A percentile compares a stretch with the other conserved stretches of the same genome.
phyloP scores from a whole-genome alignment of 2,797 vertebrate genomes.

The Micrastur ruficollis region DNA sequence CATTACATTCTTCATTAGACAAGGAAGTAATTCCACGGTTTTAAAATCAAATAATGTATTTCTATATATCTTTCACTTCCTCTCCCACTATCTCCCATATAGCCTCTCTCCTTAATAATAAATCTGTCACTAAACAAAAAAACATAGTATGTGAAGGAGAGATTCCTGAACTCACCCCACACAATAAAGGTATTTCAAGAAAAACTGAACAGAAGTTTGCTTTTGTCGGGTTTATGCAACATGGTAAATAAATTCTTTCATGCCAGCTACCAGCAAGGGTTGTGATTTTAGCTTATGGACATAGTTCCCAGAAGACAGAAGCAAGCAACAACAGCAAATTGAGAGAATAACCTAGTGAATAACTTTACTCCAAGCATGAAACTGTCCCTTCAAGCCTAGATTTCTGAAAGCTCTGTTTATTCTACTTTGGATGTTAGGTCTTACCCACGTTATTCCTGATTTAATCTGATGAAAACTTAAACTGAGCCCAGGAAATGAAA shows the following conservation, averaged over 20 bases:
- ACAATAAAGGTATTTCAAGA: not conserved
- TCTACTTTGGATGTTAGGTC: not conserved
- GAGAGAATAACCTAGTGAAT: not conserved
- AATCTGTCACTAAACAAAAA: slow-evolving; percentile 14
- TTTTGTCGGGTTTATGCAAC: not conserved
- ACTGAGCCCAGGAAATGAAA: not conserved
- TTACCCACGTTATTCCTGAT: not conserved
- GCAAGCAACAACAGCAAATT: not conserved
- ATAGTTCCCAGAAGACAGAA: not conserved
- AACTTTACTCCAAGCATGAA: not conserved
- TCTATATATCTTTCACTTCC: slow-evolving; percentile 25
- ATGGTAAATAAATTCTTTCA: not conserved
- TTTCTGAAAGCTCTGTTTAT: not conserved
- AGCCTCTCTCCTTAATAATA: not conserved
- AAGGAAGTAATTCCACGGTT: not conserved
- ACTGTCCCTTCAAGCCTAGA: not conserved
- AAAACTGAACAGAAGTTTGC: not conserved
- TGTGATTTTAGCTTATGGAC: not conserved
- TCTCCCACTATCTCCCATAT: not conserved
- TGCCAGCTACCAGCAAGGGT: not conserved
- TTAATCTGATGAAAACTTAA: not conserved
- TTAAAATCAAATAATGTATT: slow-evolving; percentile 1
- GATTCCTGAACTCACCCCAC: not conserved
- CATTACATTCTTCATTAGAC: not conserved
- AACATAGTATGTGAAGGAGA: not conserved